Conservation (phyloP, 2,888 invertebrate genomes). For the Microctonus aethiopoides region DNA sequence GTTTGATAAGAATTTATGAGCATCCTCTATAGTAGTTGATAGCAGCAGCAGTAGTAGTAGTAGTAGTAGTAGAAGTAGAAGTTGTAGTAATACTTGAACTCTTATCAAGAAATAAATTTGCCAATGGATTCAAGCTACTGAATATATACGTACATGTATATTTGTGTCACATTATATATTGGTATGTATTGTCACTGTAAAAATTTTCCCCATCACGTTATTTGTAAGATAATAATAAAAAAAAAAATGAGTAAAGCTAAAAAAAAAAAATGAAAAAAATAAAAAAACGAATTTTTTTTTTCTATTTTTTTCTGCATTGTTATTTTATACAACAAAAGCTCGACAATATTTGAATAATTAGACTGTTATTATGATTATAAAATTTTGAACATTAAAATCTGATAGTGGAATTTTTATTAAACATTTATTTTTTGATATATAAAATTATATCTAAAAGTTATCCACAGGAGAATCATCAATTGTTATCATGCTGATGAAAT, state of each 20-base stretch:
- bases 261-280: background rate
- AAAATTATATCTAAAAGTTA: background rate
- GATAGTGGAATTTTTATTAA: no score
- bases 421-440: no score
- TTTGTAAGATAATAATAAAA: background rate
- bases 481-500: background rate
- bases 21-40: background rate
- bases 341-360: background rate
- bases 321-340: no score
- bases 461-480: background rate
- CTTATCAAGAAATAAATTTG: conserved; percentile 25
- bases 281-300: no score
- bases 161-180: background rate
- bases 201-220: background rate
- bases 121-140: conserved; percentile 2
- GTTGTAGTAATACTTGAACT: no score
- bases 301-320: background rate
- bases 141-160: background rate
- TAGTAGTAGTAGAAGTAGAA: no score
- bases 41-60: no score
- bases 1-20: conserved; percentile 30
- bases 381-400: background rate
- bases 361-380: no score
- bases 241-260: background rate
- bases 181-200: background rate